Conservation (phyloP, 2,113 vertebrate genomes). For the Gila orcuttii region DNA sequence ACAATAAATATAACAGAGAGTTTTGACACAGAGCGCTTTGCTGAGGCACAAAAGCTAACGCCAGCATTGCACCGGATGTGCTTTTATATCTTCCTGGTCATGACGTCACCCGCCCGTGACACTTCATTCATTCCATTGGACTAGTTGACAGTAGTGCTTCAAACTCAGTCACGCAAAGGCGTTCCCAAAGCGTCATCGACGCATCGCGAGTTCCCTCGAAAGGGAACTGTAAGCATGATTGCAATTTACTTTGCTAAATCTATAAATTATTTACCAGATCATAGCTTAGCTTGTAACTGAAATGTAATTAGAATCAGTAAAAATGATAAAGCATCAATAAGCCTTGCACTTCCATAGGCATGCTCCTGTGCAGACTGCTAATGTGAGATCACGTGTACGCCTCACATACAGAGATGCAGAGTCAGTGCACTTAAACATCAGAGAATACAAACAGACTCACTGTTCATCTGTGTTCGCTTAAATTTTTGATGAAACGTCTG, state of each 20-base stretch:
- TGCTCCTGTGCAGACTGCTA: neutral
- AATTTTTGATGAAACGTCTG: conserved; percentile 28
- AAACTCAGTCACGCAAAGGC: no score
- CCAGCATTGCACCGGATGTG: no score
- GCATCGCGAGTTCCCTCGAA: no score
- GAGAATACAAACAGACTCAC: neutral
- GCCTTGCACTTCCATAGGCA: conserved; percentile 56
- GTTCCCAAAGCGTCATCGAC: no score
- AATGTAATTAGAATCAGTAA: conserved; percentile 68
- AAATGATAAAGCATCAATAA: conserved; percentile 71
- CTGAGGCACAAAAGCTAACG: no score
- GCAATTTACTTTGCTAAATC: conserved; percentile 40
- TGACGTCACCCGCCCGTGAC: no score
- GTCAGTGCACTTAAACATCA: neutral
- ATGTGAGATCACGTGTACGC: neutral
- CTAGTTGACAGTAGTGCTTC: no score
- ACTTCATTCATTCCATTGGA: no score
- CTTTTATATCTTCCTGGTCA: no score
- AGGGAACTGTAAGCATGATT: neutral
- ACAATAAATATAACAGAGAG: no score
- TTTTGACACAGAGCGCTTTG: no score
- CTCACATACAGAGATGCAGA: neutral
- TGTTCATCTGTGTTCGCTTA: conserved; percentile 5
- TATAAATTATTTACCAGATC: conserved; percentile 20
- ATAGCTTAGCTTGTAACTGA: conserved; percentile 64